Conservation (phyloP, 2,113 vertebrate genomes). For the Chlamydotis undulata region DNA sequence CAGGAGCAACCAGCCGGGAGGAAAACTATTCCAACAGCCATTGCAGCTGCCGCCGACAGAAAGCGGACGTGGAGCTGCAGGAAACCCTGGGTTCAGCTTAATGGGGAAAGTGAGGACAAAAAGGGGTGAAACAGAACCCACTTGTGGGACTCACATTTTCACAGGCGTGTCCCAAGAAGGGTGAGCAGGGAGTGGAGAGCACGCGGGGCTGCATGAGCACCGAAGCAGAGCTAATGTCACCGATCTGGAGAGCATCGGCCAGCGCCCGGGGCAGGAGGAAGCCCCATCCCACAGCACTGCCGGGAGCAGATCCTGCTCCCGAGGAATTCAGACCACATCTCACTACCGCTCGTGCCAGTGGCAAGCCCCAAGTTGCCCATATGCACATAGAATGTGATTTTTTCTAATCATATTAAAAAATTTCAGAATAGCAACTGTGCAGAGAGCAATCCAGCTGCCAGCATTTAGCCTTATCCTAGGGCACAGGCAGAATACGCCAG, state of each 20-base stretch:
- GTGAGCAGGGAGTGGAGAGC: background rate
- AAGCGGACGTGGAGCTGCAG: background rate
- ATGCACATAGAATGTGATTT: background rate
- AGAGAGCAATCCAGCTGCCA: slow-evolving; percentile 46
- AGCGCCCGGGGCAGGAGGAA: background rate
- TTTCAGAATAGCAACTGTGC: slow-evolving; percentile 13
- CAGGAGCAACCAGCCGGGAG: background rate
- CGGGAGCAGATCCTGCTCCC: background rate
- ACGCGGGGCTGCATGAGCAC: accelerated
- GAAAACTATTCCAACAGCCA: background rate
- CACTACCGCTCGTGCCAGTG: accelerated
- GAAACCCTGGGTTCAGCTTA: background rate
- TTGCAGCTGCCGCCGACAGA: background rate
- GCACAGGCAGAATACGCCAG: background rate
- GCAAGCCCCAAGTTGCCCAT: background rate
- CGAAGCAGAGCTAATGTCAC: background rate
- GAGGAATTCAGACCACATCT: background rate
- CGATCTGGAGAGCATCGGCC: background rate
- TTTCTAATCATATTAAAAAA: slow-evolving; percentile 42
- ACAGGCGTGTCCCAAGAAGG: accelerated
- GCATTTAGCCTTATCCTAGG: slow-evolving; percentile 32
- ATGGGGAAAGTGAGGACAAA: background rate
- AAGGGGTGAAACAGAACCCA: background rate
- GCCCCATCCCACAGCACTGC: background rate
- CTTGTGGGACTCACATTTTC: background rate